These are phyloP conservation scores for Molorchus minor DNA, from an alignment of 2,888 invertebrate species.

Conservation along the genomic window DNA sequence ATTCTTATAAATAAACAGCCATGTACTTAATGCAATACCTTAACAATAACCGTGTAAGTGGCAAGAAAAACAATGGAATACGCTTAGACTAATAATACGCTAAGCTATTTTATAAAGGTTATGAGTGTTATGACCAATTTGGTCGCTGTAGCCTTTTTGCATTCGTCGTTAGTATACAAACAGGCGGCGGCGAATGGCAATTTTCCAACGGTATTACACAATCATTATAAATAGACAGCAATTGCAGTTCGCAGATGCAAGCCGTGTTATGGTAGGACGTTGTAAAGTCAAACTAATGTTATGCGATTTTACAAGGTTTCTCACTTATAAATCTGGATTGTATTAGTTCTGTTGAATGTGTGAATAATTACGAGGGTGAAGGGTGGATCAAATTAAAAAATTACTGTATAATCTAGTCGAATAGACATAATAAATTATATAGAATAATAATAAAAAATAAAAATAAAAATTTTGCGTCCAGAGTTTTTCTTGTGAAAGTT, in stretches of 20 bases:
- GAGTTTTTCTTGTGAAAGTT: too few species aligned
- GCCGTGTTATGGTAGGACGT: conserved; percentile 20
- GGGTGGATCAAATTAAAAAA: too few species aligned
- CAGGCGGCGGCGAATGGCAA: neutral
- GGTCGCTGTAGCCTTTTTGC: too few species aligned
- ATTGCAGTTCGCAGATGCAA: conserved; percentile 16
- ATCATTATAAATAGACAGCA: conserved; percentile 15
- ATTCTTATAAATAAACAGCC: conserved; percentile 19
- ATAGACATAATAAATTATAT: too few species aligned
- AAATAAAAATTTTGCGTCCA: too few species aligned
- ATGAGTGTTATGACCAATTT: too few species aligned
- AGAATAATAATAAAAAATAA: too few species aligned
- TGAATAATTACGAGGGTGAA: too few species aligned
- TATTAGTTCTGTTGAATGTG: too few species aligned
- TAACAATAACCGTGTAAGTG: conserved; percentile 4
- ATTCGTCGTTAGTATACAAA: neutral
- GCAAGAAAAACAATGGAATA: conserved; percentile 12
- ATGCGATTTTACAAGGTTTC: neutral
- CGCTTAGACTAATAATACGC: neutral
- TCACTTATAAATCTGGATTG: too few species aligned
- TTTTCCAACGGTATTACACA: conserved; percentile 4
- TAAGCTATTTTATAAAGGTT: too few species aligned
- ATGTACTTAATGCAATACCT: conserved; percentile 6
- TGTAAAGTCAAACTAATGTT: conserved; percentile 22
- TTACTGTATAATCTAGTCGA: too few species aligned